Evolutionary conservation across 2,797 vertebrate genomes (phyloP), one percentile per base, ranked within the genome.

Genomic region (Nannoperca australis): DNA sequence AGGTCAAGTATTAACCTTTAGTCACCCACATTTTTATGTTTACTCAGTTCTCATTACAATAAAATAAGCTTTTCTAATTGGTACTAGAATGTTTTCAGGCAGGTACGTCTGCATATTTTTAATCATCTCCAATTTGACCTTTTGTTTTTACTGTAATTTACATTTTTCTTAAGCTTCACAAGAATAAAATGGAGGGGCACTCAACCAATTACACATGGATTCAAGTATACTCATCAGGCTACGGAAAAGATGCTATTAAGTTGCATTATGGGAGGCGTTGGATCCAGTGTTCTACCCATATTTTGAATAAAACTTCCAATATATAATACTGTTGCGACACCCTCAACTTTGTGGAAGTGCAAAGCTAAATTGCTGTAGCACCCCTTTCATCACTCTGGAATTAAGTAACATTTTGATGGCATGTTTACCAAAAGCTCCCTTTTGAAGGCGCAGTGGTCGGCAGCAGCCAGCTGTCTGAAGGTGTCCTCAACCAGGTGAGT

Each of bases 401-500:
- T 36, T 0, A 56, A 71, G 15, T 8, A 14, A 27, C 24, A 27
- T 27, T 27, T 27, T 27, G 24, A 27, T 27, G 24, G 24, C 24
- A 27, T 27, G 10, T 70, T 92, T 91, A 95, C 95, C 89, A 60
- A 0, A 32, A 96, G 87, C 3, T 71, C 32, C 34, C 68, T 89
- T 70, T 61, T 76, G 65, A 95, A 94, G 24, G 75, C 55, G 0
- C 30, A 34, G 54, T 85, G 67, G 60, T 91, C 83, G 0, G 85
- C 89, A 9, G 54, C 54, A 53, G 2, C 55, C 10, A 96, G 91
- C 51, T 85, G 86, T 36, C 76, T 86, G 84, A 95, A 95, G 72
- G 94, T 91, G 85, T 95, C 95, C 70, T 95, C 93, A 0, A 95
- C 55, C 27, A 96, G 77, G 44, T 91, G 91, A 34, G 70, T 63